Evolutionary conservation across 2,888 invertebrate genomes (phyloP), one percentile per base, ranked within the genome.

Genomic region (Polydrusus cervinus): DNA sequence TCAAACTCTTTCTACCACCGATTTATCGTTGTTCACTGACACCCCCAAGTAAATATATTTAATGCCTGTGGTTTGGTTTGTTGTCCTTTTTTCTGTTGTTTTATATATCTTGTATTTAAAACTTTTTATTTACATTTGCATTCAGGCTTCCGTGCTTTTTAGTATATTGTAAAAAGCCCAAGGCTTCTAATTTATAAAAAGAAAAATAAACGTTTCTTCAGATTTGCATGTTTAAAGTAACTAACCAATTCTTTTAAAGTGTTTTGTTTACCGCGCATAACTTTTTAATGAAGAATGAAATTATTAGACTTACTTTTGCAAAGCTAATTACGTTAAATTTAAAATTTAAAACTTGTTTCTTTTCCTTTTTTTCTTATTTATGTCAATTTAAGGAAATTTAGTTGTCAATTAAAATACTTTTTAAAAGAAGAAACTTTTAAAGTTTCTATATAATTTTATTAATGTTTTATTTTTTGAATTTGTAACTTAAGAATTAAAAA

Each of bases 241-340:
- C 51, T 6, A 51, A 20, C 20, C 10, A 30, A 55, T 47, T 66
- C 64, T 14, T 16, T 10, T 49, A 71, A 38, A 16, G 11, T 55
- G 13, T 61, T 38, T 61, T 30, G 47, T 47, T 53, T 34, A 14
- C 30, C 57, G 20, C 30, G 57, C 20, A 6, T 16, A 71, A 75
- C 55, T 73, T 61, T 73, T 61, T 51, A 73, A 73, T 62, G 43
- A 45, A 62, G 62, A 51, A 71, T 43, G 13, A 65, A 55, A 45
- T 55, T 64, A 68, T 68, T 53, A 55, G 10, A 68, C 14, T 40
- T 51, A 67, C 53, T 68, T 43, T 55, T 53, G 40, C 38, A n/a
- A 47, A 68, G 20, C 40, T 53, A 68, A 68, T 68, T 34, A 55
- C 13, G 13, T 43, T 43, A n/a, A 43, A 43, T 43, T 43, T 43